Base-by-base conservation (phyloP, 2,888 invertebrate genomes). In the Beris morrisii region DNA sequence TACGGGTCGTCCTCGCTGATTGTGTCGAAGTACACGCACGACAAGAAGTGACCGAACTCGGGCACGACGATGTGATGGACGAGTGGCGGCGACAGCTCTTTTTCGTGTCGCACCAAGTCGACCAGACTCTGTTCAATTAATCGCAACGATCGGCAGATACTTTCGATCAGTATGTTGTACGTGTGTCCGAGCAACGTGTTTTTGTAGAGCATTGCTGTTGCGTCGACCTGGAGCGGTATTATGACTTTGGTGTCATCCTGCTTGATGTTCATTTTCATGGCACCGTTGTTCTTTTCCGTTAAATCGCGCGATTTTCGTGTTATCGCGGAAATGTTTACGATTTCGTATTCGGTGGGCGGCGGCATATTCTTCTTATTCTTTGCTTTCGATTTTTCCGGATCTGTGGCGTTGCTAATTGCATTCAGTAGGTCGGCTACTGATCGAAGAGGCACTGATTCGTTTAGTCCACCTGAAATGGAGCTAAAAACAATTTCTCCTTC, bases 31-130 rank as follows among this genome's bases (percentile, higher is more conserved):
- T 91, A 89, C 52, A 90, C 83, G 71, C 89, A 84, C 9, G 92
- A 90, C 22, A 94, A 77, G 73, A 92, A 89, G 78, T 93, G 92
- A 1, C 90, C 90, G 73, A 90, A 84, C 70, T 86, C 85, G 69
- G 81, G 77, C 11, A 90, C 89, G 70, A 87, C 85, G 76, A 90
- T 94, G 78, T 95, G 94, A 76, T 87, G 87, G 53, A 88, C 86
- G 12, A 70, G 74, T 3, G 79, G 82, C 71, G 73, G 76, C 72
- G 73, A 69, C 67, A 22, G 70, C 57, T 69, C 67, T 43, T 74
- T 63, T 22, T 64, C 52, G 28, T 56, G 63, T 9, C 53, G 12
- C 31, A 88, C 77, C 75, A 87, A 86, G 71, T 85, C 84, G 31
- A 85, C 77, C 55, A 91, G 79, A 31, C 85, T 85, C 73, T 83